Evolutionary conservation across 2,797 vertebrate genomes (phyloP), one percentile per base, ranked within the genome.

Genomic region (Bothrops alternatus): DNA sequence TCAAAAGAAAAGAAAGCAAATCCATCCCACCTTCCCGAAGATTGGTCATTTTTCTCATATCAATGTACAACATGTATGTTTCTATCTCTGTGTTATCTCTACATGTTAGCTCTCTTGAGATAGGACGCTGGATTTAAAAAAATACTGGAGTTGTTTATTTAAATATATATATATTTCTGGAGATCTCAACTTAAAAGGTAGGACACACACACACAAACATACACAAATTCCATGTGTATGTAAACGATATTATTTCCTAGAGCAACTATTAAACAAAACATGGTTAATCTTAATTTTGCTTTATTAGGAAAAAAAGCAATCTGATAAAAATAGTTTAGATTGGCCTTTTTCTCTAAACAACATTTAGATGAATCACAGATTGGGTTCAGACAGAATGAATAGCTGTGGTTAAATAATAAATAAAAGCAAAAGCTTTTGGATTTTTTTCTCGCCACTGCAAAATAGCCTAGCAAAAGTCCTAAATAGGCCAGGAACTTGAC

Each of bases 51-150:
- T 94, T 53, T 93, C 90, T 94, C 8, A 14, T n/a, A 92, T 1
- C 12, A 26, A 90, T 90, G 42, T 78, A 78, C 69, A 78, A 2
- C 32, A 23, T 20, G 3, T 42, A 73, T 20, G 7, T 73, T 20
- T 42, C 16, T 37, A 3, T 2, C 32, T 73, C 32, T 73, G 69
- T 20, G 18, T 82, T 93, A 55, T 58, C 73, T 3, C 32, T 23
- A 32, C 87, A 90, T n/a, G 63, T 47, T 53, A 90, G 58, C 93
- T 88, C 58, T 61, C 89, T 92, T 89, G 8, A 87, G 92, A 95
- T 92, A 7, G 88, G 88, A 1, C 53, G 32, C 53, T 93, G 58
- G 2, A 32, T 47, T 26, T 69, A 28, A 5, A 11, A 53, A 53
- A 65, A 89, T 28, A 85, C 6, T 23, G 86, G 18, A 91, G 55